phyloP scores from a whole-genome alignment of 1,140 invertebrate genomes.

The Pseudomyrmex dendroicus region DNA sequence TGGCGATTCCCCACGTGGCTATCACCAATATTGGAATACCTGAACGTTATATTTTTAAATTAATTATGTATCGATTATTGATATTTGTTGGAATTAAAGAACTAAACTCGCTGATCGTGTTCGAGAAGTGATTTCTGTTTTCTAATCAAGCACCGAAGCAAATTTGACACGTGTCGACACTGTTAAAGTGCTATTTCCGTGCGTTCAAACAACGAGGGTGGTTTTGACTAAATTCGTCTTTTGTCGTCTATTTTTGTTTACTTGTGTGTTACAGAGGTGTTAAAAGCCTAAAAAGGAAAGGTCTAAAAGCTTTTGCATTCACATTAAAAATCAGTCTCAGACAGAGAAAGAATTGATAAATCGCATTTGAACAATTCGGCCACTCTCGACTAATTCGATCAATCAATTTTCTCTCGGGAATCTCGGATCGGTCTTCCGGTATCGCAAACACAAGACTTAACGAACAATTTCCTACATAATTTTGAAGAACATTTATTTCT shows the following conservation, averaged over 20 bases:
- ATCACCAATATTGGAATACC: conserved; percentile 90
- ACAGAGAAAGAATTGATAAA: too few relatives aligned
- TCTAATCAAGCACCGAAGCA: neutral
- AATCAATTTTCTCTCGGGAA: too few relatives aligned
- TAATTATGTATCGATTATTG: conserved; percentile 6
- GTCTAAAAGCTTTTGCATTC: too few relatives aligned
- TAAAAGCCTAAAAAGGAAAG: too few relatives aligned
- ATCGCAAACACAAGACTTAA: too few relatives aligned
- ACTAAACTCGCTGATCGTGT: neutral
- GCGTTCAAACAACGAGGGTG: neutral
- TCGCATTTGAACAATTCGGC: too few relatives aligned
- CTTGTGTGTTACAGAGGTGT: neutral
- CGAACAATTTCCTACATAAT: too few relatives aligned
- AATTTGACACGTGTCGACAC: neutral
- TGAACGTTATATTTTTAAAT: conserved; percentile 76
- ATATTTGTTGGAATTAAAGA: neutral
- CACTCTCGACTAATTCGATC: too few relatives aligned
- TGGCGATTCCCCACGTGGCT: conserved; percentile 89
- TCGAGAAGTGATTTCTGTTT: too few relatives aligned
- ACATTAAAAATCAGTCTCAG: too few relatives aligned
- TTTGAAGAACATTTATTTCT: too few relatives aligned
- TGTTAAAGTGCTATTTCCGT: conserved; percentile 1
- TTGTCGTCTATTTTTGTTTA: neutral
- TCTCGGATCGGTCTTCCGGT: too few relatives aligned
- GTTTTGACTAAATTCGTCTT: neutral